Evolutionary conservation across 1,140 invertebrate genomes (phyloP).

Genomic region (Drosophila gunungcola): DNA sequence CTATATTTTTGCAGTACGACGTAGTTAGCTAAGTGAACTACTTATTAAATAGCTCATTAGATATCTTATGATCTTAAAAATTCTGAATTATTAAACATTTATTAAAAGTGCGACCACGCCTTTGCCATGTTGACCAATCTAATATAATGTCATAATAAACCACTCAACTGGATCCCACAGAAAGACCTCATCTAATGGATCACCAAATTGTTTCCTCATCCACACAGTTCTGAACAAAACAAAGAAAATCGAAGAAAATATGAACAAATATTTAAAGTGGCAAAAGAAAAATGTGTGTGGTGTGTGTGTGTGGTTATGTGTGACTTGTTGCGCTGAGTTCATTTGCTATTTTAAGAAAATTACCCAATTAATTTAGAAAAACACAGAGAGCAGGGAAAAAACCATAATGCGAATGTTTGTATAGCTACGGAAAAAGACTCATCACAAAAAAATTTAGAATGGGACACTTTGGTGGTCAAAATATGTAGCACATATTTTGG

Average conservation of each 20-base stretch:
- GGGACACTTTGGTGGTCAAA: conserved; percentile 43
- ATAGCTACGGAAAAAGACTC: conserved; percentile 45
- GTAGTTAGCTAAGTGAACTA: conserved; percentile 25
- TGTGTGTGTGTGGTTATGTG: conserved; percentile 34
- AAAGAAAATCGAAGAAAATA: conserved; percentile 47
- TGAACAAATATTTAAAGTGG: conserved; percentile 65
- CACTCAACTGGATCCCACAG: conserved; percentile 32
- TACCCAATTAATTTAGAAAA: conserved; percentile 83
- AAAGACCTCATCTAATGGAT: conserved; percentile 38
- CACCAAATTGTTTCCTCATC: conserved; percentile 27
- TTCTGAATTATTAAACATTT: conserved; percentile 4
- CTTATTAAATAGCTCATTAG: conserved; percentile 5
- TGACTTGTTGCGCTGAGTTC: conserved; percentile 75
- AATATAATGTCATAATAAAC: conserved; percentile 24
- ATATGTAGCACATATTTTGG: conserved; percentile 16
- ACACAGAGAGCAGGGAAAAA: conserved; percentile 23
- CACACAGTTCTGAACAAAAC: conserved; percentile 20
- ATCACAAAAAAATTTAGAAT: conserved; percentile 57
- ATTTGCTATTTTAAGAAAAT: conserved; percentile 79
- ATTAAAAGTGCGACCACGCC: conserved; percentile 29
- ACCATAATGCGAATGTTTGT: conserved; percentile 52
- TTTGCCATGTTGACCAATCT: conserved; percentile 24
- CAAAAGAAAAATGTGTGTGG: conserved; percentile 41
- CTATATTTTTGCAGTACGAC: conserved; percentile 20
- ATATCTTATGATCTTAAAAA: neutral